Evolutionary conservation across 2,797 vertebrate genomes (phyloP), one percentile per base, ranked within the genome.

Genomic region (Poeciliopsis presidionis): DNA sequence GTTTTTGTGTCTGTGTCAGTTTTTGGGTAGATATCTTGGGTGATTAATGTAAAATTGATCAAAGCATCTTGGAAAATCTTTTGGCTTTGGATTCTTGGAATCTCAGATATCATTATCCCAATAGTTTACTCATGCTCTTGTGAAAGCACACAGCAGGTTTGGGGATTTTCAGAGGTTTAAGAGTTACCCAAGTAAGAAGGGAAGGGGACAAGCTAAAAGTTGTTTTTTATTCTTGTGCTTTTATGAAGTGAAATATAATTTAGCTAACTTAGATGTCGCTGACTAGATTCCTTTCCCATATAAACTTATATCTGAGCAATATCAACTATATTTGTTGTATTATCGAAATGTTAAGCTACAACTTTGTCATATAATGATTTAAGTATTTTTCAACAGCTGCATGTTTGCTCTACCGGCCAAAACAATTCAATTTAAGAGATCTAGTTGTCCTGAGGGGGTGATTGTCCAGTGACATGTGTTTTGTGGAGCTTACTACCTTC

Each of bases 31-130:
- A 47, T 14, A 22, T 75, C 72, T 67, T 30, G 61, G 65, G 81
- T 75, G 49, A 84, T 81, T 82, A 28, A 85, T 84, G 59, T 46
- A 59, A 85, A 82, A 73, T 77, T 12, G 2, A n/a, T 75, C 45
- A 18, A 46, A 46, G 5, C 41, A 70, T 70, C 25, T 46, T 36
- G 8, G 5, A 39, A 65, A 22, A 9, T 39, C 7, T 39, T 39
- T 65, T 39, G 61, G 33, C 61, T 39, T 69, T 70, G 41, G 13
- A 70, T 46, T 55, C 70, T 28, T 18, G 18, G 18, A 20, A 55
- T 33, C n/a, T 70, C 49, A 30, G 75, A 12, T 59, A 30, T 20
- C 14, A 28, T 41, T 45, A 43, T 45, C 22, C 18, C 70, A 28
- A 43, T 11, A 53, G 63, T 70, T 69, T 28, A 63, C 5, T 33